Evolutionary conservation across 2,797 vertebrate species (phyloP).

Genomic region (Lagorchestes hirsutus): DNA sequence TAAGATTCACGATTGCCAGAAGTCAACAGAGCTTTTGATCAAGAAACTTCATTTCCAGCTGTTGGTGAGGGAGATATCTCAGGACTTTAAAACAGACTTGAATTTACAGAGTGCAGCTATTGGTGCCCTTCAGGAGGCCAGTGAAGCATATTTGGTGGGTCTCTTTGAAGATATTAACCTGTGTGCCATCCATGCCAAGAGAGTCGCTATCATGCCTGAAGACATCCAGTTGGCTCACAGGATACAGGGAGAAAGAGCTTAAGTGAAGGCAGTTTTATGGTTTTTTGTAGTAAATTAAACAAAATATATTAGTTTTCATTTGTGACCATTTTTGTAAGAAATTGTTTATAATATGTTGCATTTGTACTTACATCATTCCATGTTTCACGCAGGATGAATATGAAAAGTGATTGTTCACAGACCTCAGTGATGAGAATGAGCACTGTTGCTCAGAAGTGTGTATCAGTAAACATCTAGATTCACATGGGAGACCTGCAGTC

Average conservation of each 20-base stretch:
- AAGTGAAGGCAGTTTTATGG: slow-evolving; percentile 87
- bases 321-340: slow-evolving; percentile 90
- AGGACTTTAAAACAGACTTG: slow-evolving; percentile 94
- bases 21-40: slow-evolving; percentile 89
- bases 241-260: slow-evolving; percentile 97
- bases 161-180: slow-evolving; percentile 97
- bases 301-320: slow-evolving; percentile 91
- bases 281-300: slow-evolving; percentile 91
- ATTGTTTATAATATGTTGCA: slow-evolving; percentile 91
- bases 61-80: slow-evolving; percentile 88
- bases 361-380: slow-evolving; percentile 92
- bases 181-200: slow-evolving; percentile 97
- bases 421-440: slow-evolving; percentile 87
- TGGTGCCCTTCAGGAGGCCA: slow-evolving; percentile 93
- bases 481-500: too few relatives aligned
- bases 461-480: too few relatives aligned
- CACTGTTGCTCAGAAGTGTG: slow-evolving; percentile 76
- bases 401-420: slow-evolving; percentile 89
- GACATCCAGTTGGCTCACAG: slow-evolving; percentile 98
- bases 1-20: slow-evolving; percentile 90
- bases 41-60: slow-evolving; percentile 89
- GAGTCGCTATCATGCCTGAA: slow-evolving; percentile 99
- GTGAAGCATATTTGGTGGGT: slow-evolving; percentile 96
- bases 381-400: slow-evolving; percentile 92
- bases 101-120: slow-evolving; percentile 97